These are phyloP conservation scores for Tympanuchus pallidicinctus DNA, from an alignment of 2,113 vertebrate genomes.

Conservation along the genomic window DNA sequence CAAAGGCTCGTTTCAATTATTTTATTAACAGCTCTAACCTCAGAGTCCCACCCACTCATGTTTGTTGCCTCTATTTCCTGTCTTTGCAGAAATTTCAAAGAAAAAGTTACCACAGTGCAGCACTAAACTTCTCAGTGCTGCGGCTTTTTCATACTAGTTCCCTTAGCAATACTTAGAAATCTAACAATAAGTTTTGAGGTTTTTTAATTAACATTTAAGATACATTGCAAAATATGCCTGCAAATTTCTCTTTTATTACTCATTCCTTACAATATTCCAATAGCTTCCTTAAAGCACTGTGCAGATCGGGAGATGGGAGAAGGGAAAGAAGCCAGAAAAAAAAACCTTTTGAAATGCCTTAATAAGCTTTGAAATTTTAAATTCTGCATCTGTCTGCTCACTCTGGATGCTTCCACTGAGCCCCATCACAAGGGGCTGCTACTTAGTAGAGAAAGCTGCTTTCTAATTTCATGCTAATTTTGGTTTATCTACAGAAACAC, in stretches of 20 bases:
- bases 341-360: not conserved
- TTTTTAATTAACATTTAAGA: constrained; percentile 1
- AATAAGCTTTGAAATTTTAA: not conserved
- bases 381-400: not conserved
- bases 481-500: not conserved
- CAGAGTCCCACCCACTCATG: constrained; percentile 78
- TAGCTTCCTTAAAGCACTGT: not conserved
- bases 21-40: constrained; percentile 82
- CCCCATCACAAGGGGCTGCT: not conserved
- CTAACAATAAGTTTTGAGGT: not conserved
- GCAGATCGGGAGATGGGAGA: not conserved
- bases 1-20: constrained; percentile 65
- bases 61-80: constrained; percentile 82
- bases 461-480: not conserved
- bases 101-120: constrained; percentile 81
- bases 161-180: constrained; percentile 31
- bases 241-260: not conserved
- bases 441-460: not conserved
- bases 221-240: not conserved
- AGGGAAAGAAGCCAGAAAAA: not conserved
- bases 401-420: not conserved
- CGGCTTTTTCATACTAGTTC: constrained; percentile 57
- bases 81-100: constrained; percentile 81
- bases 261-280: not conserved
- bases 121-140: constrained; percentile 64